Conservation (phyloP, 2,797 vertebrate genomes). For the Galaxias olidus region DNA sequence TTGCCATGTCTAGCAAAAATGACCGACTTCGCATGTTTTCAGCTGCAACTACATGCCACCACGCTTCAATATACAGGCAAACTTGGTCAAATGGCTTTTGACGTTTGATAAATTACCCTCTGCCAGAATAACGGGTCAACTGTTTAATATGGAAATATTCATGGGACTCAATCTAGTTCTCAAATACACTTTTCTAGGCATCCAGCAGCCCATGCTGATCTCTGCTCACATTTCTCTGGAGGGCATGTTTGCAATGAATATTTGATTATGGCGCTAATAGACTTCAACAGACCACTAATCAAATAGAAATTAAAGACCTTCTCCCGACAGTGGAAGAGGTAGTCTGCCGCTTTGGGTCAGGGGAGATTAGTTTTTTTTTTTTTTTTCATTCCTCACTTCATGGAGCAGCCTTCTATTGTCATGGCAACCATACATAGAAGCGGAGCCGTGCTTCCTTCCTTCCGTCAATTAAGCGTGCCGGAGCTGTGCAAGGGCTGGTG, state of each 20-base stretch:
- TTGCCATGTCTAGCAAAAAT: too few species aligned
- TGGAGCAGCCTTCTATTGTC: not conserved
- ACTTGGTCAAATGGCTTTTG: not conserved
- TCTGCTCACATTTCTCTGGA: slow-evolving; percentile 17
- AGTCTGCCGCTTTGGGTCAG: slow-evolving; percentile 16
- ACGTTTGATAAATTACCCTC: not conserved
- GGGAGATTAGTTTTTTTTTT: too few species aligned
- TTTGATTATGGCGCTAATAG: slow-evolving; percentile 57
- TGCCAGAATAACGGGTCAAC: not conserved
- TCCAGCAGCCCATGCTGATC: slow-evolving; percentile 17
- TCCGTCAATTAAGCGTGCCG: slow-evolving; percentile 23
- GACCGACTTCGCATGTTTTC: not conserved
- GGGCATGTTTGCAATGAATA: slow-evolving; percentile 47
- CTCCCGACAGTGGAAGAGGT: slow-evolving; percentile 16
- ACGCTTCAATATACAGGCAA: not conserved
- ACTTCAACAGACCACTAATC: slow-evolving; percentile 50
- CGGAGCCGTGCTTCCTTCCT: slow-evolving; percentile 27
- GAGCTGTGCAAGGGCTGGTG: slow-evolving; percentile 2
- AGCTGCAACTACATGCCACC: not conserved
- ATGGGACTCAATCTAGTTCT: slow-evolving; percentile 13
- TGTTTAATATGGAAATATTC: slow-evolving; percentile 26
- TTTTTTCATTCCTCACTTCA: not conserved
- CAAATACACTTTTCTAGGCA: slow-evolving; percentile 12
- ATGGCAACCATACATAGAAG: slow-evolving; percentile 31
- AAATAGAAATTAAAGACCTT: slow-evolving; percentile 52